A percentile compares a stretch with the other conserved stretches of the same genome.
Evolutionary conservation across 2,113 vertebrate species (phyloP).

Genomic region (Vicugna pacos): DNA sequence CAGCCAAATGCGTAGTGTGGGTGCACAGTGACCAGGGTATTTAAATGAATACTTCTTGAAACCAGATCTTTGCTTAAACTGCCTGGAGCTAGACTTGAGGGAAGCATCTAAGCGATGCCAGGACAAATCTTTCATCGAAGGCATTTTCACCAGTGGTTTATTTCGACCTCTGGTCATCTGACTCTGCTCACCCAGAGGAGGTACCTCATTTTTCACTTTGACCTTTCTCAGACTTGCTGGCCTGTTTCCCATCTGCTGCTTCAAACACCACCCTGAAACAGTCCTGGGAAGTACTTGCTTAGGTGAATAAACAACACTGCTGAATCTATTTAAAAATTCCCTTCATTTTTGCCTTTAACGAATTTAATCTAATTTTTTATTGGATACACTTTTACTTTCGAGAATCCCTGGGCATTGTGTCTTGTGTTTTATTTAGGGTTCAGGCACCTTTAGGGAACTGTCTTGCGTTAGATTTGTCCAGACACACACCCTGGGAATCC

Average conservation of each 20-base stretch:
- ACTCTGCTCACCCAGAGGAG: neutral
- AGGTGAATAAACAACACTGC: neutral
- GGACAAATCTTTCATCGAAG: no score
- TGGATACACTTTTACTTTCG: neutral
- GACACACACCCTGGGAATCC: fast-evolving
- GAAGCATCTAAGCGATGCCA: neutral
- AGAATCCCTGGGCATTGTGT: neutral
- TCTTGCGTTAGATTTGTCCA: neutral
- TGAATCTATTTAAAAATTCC: neutral
- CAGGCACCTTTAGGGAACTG: neutral
- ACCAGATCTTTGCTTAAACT: neutral
- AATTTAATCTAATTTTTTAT: neutral
- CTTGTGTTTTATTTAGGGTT: neutral
- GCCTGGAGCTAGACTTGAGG: neutral
- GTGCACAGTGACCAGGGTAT: fast-evolving
- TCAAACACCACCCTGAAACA: no score
- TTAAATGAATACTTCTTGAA: no score
- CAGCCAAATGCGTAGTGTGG: fast-evolving
- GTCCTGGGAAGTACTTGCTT: no score
- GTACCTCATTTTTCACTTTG: neutral
- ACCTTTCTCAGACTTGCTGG: neutral
- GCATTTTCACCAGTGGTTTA: neutral
- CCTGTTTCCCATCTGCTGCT: neutral
- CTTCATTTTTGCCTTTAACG: constrained; percentile 19
- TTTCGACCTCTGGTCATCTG: neutral